Conservation (phyloP, 1,140 invertebrate genomes). For the Drosophila ficusphila region DNA sequence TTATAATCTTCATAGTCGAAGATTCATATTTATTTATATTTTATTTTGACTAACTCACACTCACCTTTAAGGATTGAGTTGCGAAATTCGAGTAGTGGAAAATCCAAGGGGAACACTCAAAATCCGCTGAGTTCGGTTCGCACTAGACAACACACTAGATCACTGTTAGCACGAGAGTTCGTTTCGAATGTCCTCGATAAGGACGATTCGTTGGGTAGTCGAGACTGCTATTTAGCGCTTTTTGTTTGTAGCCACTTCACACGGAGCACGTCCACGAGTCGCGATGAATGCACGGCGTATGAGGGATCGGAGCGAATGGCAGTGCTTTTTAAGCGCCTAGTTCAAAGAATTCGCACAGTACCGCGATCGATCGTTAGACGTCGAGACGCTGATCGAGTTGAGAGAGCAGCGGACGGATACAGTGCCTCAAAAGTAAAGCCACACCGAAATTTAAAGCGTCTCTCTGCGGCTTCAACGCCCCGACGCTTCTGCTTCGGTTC, state of each 20-base stretch:
- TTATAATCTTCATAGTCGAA: neutral
- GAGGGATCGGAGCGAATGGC: slow-evolving; percentile 60
- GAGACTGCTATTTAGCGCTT: neutral
- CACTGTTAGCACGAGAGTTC: slow-evolving; percentile 52
- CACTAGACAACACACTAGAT: slow-evolving; percentile 23
- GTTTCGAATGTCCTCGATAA: slow-evolving; percentile 44
- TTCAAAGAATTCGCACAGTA: slow-evolving; percentile 69
- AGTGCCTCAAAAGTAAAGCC: slow-evolving; percentile 55
- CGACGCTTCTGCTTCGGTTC: slow-evolving; percentile 62
- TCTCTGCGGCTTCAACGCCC: slow-evolving; percentile 43
- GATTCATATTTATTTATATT: neutral
- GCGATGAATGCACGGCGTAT: slow-evolving; percentile 79
- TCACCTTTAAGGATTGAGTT: slow-evolving; percentile 43
- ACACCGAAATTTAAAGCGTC: slow-evolving; percentile 64
- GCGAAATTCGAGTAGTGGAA: slow-evolving; percentile 7
- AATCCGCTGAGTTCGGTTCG: slow-evolving; percentile 26
- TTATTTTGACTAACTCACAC: slow-evolving; percentile 7
- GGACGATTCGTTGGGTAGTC: slow-evolving; percentile 37
- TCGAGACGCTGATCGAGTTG: slow-evolving; percentile 32
- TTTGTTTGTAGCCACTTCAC: slow-evolving; percentile 28
- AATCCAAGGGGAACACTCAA: slow-evolving; percentile 19
- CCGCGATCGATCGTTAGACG: slow-evolving; percentile 45
- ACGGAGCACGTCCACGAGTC: slow-evolving; percentile 71
- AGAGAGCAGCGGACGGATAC: slow-evolving; percentile 45
- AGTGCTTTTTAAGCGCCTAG: slow-evolving; percentile 78